phyloP scores from a whole-genome alignment of 2,888 invertebrate species.

The Dyspetes luteomarginatus region DNA sequence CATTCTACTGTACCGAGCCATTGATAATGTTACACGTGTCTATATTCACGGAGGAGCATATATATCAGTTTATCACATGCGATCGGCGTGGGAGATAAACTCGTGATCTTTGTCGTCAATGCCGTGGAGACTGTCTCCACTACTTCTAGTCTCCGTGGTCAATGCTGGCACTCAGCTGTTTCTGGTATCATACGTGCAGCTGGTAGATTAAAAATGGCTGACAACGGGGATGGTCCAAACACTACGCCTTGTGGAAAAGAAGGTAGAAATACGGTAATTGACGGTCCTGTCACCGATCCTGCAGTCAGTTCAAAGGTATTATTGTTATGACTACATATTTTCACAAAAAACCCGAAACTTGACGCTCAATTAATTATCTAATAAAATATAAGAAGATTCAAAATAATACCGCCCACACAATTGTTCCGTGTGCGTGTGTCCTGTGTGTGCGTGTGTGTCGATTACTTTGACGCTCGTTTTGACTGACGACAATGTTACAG shows the following conservation, averaged over 20 bases:
- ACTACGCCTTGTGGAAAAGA: constrained; percentile 78
- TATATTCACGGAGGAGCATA: no score
- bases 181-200: constrained; percentile 39
- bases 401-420: constrained; percentile 48
- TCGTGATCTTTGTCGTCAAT: constrained; percentile 47
- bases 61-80: no score
- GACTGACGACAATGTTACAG: constrained; percentile 13
- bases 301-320: constrained; percentile 87
- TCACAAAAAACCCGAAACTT: not conserved
- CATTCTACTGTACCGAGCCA: no score
- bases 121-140: no score
- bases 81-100: no score
- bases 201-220: constrained; percentile 79
- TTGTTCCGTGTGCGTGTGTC: constrained; percentile 14
- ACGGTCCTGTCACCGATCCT: constrained; percentile 91
- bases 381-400: not conserved
- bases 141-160: constrained; percentile 40
- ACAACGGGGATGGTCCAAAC: constrained; percentile 79
- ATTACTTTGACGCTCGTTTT: constrained; percentile 44
- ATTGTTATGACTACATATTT: constrained; percentile 7
- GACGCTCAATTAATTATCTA: not conserved
- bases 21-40: no score
- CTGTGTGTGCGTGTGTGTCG: constrained; percentile 9
- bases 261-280: constrained; percentile 85
- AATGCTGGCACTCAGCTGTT: constrained; percentile 51